phyloP scores from a whole-genome alignment of 2,888 invertebrate genomes.

The Ochropacha duplaris region DNA sequence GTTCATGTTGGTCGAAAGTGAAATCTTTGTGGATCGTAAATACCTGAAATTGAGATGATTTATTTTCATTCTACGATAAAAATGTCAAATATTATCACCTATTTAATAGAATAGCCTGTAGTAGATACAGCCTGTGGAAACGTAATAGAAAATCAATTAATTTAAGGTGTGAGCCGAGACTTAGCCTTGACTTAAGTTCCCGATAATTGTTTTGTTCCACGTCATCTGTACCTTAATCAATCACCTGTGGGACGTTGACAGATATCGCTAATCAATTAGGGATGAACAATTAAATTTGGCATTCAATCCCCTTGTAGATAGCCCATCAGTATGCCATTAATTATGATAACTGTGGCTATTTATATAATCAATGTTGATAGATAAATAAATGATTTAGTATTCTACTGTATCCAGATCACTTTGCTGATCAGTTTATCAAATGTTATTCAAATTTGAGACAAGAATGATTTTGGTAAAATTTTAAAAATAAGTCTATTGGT shows the following conservation, averaged over 20 bases:
- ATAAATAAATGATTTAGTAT: no score
- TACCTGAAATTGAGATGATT: conserved; percentile 53
- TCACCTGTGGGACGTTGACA: conserved; percentile 14
- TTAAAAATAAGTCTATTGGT: no score
- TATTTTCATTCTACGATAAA: background rate
- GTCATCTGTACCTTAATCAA: conserved; percentile 36
- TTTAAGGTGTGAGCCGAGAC: conserved; percentile 44
- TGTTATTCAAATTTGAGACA: no score
- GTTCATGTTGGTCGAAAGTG: conserved; percentile 58
- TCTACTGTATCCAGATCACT: no score
- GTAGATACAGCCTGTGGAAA: background rate
- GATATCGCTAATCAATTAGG: conserved; percentile 5
- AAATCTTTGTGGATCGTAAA: conserved; percentile 66
- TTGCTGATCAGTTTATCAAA: no score
- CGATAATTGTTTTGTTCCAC: conserved; percentile 45
- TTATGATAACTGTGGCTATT: background rate
- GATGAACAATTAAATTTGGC: background rate
- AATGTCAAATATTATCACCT: no score
- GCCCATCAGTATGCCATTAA: background rate
- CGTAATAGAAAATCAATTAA: conserved; percentile 50
- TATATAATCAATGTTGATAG: no score
- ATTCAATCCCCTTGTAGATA: background rate
- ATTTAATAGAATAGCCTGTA: background rate
- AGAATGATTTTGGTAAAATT: no score
- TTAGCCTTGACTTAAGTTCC: conserved; percentile 31